Conservation (phyloP, 2,113 vertebrate species). For the Otus sunia region DNA sequence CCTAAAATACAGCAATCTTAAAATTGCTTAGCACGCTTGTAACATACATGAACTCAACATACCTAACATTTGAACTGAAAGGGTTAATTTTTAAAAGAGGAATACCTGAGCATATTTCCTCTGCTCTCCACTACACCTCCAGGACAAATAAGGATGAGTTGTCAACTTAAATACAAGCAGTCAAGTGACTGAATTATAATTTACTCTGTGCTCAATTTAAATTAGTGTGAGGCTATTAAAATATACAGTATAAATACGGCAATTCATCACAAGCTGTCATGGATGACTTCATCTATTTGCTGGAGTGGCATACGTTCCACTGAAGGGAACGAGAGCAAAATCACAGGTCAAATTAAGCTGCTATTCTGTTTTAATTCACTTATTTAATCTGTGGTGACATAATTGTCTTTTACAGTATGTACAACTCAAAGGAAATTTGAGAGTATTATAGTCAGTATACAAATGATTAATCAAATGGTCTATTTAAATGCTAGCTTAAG, state of each 20-base stretch:
- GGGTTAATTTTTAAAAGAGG: constrained; percentile 50
- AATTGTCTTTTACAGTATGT: constrained; percentile 79
- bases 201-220: constrained; percentile 90
- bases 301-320: constrained; percentile 72
- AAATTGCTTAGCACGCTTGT: accelerated
- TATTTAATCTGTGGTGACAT: constrained; percentile 81
- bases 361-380: constrained; percentile 83
- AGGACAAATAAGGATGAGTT: constrained; percentile 77
- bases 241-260: constrained; percentile 90
- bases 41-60: not conserved
- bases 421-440: constrained; percentile 75
- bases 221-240: constrained; percentile 96
- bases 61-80: not conserved
- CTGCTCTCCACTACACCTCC: constrained; percentile 68
- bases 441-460: constrained; percentile 67
- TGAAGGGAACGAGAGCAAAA: constrained; percentile 79
- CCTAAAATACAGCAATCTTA: not conserved
- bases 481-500: constrained; percentile 73
- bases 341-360: constrained; percentile 87
- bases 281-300: constrained; percentile 84
- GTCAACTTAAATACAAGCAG: constrained; percentile 84
- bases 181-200: constrained; percentile 92
- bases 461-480: constrained; percentile 80
- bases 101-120: constrained; percentile 59
- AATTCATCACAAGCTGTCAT: constrained; percentile 94